A percentile compares a stretch with the other conserved stretches of the same genome.
phyloP scores from a whole-genome alignment of 1,140 invertebrate genomes.

The Caenorhabditis elegans region DNA sequence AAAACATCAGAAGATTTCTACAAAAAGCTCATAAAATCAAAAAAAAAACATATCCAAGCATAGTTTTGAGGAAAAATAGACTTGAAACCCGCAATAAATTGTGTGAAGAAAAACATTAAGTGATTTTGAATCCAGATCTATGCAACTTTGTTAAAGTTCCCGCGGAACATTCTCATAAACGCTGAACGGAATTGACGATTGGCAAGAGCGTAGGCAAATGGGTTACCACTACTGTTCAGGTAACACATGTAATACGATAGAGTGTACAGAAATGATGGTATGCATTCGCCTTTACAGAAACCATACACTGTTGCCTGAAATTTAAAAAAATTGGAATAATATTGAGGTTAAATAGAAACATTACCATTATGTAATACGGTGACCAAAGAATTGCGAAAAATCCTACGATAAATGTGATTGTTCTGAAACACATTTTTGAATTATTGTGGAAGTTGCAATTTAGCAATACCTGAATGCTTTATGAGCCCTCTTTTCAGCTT shows the following conservation, averaged over 20 bases:
- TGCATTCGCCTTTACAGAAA: constrained; percentile 65
- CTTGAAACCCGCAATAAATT: not conserved
- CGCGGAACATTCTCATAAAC: constrained; percentile 82
- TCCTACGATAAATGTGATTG: constrained; percentile 65
- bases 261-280: constrained; percentile 61
- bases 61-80: not conserved
- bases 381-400: constrained; percentile 66
- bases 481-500: constrained; percentile 63
- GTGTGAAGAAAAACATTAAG: not conserved
- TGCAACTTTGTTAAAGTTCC: constrained; percentile 56
- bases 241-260: constrained; percentile 93
- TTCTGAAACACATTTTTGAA: constrained; percentile 44
- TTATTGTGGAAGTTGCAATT: not conserved
- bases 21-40: not conserved
- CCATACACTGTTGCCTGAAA: constrained; percentile 64
- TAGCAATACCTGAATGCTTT: constrained; percentile 59
- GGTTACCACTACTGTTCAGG: constrained; percentile 95
- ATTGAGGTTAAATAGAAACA: not conserved
- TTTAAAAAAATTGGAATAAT: not conserved
- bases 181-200: constrained; percentile 99
- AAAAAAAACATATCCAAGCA: not conserved
- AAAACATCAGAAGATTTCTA: no score
- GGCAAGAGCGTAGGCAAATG: constrained; percentile 96
- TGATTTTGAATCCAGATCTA: not conserved
- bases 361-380: constrained; percentile 65